Conservation (phyloP, 2,888 invertebrate species). For the Hirtodrosophila histrioides region DNA sequence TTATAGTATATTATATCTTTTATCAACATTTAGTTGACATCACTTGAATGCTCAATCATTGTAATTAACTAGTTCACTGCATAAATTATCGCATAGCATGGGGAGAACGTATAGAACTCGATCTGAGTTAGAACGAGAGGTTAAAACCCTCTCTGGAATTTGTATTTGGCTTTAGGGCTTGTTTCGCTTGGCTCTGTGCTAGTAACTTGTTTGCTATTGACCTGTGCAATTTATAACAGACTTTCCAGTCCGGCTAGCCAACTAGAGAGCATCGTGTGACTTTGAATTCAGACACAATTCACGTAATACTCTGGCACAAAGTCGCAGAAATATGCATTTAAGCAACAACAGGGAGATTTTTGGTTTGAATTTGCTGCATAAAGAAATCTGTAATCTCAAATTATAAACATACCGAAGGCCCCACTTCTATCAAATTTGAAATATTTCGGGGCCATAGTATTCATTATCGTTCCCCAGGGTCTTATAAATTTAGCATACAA, state of each 20-base stretch:
- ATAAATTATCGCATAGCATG: constrained; percentile 25
- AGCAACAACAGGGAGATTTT: too few species aligned
- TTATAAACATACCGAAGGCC: too few species aligned
- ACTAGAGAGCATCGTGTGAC: too few species aligned
- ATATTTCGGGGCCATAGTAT: too few species aligned
- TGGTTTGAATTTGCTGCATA: too few species aligned
- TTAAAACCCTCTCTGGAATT: constrained; percentile 49
- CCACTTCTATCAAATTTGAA: too few species aligned
- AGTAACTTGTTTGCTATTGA: constrained; percentile 38
- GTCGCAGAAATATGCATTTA: too few species aligned
- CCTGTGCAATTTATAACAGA: constrained; percentile 11
- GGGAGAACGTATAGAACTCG: constrained; percentile 12
- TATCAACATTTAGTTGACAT: constrained; percentile 22
- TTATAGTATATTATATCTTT: not conserved
- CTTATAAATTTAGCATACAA: too few species aligned
- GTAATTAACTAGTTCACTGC: constrained; percentile 46
- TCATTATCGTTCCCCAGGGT: too few species aligned
- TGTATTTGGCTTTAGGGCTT: constrained; percentile 35
- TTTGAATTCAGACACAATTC: too few species aligned
- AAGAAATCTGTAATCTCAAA: too few species aligned
- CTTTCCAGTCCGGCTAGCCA: constrained; percentile 2
- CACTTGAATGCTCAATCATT: constrained; percentile 12
- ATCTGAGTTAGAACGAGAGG: constrained; percentile 18
- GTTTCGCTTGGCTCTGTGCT: constrained; percentile 22
- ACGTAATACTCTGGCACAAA: too few species aligned